Evolutionary conservation across 2,113 vertebrate genomes (phyloP).

Genomic region (Anhinga rufa): DNA sequence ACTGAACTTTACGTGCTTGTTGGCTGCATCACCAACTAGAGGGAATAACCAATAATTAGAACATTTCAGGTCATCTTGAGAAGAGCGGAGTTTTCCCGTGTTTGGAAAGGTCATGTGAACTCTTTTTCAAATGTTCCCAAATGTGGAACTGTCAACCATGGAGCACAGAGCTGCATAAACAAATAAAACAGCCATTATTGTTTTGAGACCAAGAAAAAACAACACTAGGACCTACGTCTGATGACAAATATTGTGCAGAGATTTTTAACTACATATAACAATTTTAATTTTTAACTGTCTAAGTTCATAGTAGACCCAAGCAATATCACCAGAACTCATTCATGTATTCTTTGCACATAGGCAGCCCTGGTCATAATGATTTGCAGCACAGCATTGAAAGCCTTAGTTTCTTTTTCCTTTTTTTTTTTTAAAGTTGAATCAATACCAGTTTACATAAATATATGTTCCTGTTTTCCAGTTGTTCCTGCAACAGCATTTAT

Average conservation of each 20-base stretch:
- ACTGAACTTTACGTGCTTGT: constrained; percentile 83
- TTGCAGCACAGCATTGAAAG: constrained; percentile 53
- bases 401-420: constrained; percentile 5
- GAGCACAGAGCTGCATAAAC: neutral
- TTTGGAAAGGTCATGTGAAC: constrained; percentile 70
- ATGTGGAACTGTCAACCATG: constrained; percentile 38
- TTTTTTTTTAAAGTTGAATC: constrained; percentile 52
- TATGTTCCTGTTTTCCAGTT: constrained; percentile 66
- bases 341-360: neutral
- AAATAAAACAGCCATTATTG: neutral
- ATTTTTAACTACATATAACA: neutral
- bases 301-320: neutral
- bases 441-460: constrained; percentile 75
- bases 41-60: constrained; percentile 92
- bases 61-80: constrained; percentile 87
- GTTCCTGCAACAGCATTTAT: constrained; percentile 48
- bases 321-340: neutral
- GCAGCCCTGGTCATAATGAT: constrained; percentile 50
- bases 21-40: constrained; percentile 79
- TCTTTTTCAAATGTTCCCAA: constrained; percentile 63
- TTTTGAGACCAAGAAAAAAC: neutral
- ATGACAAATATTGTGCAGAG: neutral
- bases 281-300: constrained; percentile 3
- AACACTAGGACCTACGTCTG: neutral
- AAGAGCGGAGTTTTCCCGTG: constrained; percentile 72